Evolutionary conservation across 2,113 vertebrate species (phyloP).

Genomic region (Prietella phreatophila): DNA sequence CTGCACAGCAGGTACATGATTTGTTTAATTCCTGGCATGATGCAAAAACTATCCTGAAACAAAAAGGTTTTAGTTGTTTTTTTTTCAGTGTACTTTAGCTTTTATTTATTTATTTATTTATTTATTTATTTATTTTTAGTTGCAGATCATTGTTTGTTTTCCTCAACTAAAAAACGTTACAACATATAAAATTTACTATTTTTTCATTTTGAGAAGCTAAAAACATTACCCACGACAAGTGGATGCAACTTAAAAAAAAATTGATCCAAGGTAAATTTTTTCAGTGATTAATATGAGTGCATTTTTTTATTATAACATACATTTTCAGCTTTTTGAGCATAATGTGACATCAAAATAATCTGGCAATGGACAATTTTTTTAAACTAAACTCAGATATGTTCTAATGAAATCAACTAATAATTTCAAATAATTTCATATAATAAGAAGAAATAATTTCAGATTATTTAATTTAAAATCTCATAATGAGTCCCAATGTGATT

Average conservation of each 20-base stretch:
- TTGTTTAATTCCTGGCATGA: not conserved
- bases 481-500: not conserved
- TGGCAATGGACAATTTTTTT: not conserved
- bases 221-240: not conserved
- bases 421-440: no score
- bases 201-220: not conserved
- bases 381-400: not conserved
- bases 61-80: not conserved
- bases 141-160: not conserved
- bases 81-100: not conserved
- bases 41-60: not conserved
- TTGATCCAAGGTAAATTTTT: not conserved
- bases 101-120: no score
- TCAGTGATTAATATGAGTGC: not conserved
- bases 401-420: not conserved
- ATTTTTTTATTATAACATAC: not conserved
- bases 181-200: not conserved
- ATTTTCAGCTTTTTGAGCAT: not conserved
- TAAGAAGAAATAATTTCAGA: no score
- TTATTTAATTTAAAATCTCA: not conserved
- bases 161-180: not conserved
- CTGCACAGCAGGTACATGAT: slow-evolving; percentile 36
- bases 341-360: not conserved
- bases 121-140: not conserved
- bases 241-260: no score